These are phyloP conservation scores for Drosophila neotestacea DNA, from an alignment of 2,888 invertebrate genomes.

Conservation along the genomic window DNA sequence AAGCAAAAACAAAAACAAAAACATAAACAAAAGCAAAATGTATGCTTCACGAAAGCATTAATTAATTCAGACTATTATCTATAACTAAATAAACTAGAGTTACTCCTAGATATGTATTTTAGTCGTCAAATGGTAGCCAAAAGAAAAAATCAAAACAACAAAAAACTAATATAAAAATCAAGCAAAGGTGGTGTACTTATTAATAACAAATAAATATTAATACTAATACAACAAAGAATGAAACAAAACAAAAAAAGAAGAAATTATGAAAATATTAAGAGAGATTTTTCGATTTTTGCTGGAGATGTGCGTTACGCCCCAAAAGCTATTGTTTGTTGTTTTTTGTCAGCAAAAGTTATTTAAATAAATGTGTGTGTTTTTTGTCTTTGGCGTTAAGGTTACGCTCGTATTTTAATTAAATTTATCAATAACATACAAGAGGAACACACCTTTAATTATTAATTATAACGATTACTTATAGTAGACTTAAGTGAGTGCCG, in stretches of 20 bases:
- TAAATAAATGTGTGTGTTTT: conserved; percentile 41
- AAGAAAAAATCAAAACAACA: neutral
- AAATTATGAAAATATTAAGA: neutral
- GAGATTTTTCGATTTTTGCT: conserved; percentile 3
- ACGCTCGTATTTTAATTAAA: conserved; percentile 51
- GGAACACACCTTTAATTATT: conserved; percentile 53
- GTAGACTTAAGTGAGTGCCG: conserved; percentile 57
- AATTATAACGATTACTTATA: conserved; percentile 59
- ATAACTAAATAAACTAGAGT: conserved; percentile 44
- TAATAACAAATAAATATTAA: conserved; percentile 9
- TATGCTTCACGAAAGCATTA: neutral
- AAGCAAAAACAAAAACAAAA: neutral
- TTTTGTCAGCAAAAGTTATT: conserved; percentile 6
- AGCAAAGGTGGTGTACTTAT: conserved; percentile 12
- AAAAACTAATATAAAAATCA: neutral
- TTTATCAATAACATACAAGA: conserved; percentile 4
- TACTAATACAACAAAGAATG: too few species aligned
- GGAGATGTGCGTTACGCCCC: neutral
- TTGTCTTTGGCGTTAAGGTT: conserved; percentile 47
- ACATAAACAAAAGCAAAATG: too few species aligned
- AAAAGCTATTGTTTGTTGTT: conserved; percentile 2
- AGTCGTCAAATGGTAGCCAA: conserved; percentile 49
- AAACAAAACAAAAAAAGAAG: too few species aligned
- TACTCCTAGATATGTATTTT: conserved; percentile 52
- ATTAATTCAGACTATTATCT: conserved; percentile 34